Percentiles rank a stretch among this genome's conserved stretches.
Evolutionary conservation across 1,140 invertebrate genomes (phyloP).

Genomic region (Musca domestica): DNA sequence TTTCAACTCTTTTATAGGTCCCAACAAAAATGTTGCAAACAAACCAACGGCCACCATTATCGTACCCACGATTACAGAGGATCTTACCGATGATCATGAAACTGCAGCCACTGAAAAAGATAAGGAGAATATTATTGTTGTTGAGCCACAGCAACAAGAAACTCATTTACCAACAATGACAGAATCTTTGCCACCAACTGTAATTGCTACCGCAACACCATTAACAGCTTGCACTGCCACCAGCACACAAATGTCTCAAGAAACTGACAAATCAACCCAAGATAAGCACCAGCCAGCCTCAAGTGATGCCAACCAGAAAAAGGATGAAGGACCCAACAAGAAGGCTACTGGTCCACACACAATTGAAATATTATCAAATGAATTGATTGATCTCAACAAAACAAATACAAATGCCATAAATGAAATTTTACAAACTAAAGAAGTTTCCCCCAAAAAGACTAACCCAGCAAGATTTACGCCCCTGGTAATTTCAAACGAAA

Average conservation of each 20-base stretch:
- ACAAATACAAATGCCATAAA: background rate
- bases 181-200: background rate
- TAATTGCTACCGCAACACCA: background rate
- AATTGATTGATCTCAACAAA: conserved; percentile 14
- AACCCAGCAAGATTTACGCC: conserved; percentile 13
- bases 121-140: background rate
- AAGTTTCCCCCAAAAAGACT: conserved; percentile 26
- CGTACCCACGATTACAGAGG: background rate
- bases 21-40: too few relatives aligned
- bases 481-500: conserved; percentile 12
- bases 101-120: background rate
- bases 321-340: background rate
- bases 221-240: background rate
- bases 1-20: too few relatives aligned
- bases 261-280: background rate
- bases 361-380: background rate
- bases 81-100: conserved; percentile 2
- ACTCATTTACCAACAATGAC: background rate
- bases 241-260: too few relatives aligned
- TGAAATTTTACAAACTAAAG: conserved; percentile 18
- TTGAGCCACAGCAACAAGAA: background rate
- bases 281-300: background rate
- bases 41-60: background rate
- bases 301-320: background rate
- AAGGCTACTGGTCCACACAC: background rate